Evolutionary conservation across 1,140 invertebrate genomes (phyloP).

Genomic region (Saccostrea cuccullata): DNA sequence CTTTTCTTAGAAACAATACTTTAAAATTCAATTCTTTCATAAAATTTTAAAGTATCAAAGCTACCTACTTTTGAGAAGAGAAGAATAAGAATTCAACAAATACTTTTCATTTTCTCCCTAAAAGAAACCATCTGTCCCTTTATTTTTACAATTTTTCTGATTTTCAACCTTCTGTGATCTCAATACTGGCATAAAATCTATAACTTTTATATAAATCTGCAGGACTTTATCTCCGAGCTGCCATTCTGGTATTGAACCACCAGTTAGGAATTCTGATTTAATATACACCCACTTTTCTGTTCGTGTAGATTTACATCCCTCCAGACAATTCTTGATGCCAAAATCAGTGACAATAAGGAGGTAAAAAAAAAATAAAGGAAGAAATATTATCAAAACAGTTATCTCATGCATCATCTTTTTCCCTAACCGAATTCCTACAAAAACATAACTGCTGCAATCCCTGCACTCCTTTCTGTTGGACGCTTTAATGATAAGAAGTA

Average conservation of each 20-base stretch:
- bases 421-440: conserved; percentile 16
- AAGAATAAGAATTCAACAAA: not conserved
- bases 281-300: not conserved
- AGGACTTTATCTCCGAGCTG: not conserved
- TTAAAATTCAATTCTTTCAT: not conserved
- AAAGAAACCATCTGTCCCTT: not conserved
- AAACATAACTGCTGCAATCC: not conserved
- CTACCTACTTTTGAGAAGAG: not conserved
- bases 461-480: not conserved
- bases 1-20: not conserved
- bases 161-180: not conserved
- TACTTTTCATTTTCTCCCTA: not conserved
- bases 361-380: not conserved
- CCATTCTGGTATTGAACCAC: not conserved
- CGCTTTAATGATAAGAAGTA: not conserved
- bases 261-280: not conserved
- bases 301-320: not conserved
- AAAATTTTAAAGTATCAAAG: not conserved
- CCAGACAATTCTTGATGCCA: not conserved
- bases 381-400: conserved; percentile 11
- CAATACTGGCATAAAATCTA: not conserved
- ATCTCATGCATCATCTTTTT: not conserved
- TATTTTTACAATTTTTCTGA: not conserved
- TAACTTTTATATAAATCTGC: not conserved
- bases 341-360: conserved; percentile 1